Evolutionary conservation across 2,797 vertebrate species (phyloP).

Genomic region (Cyclopterus lumpus): DNA sequence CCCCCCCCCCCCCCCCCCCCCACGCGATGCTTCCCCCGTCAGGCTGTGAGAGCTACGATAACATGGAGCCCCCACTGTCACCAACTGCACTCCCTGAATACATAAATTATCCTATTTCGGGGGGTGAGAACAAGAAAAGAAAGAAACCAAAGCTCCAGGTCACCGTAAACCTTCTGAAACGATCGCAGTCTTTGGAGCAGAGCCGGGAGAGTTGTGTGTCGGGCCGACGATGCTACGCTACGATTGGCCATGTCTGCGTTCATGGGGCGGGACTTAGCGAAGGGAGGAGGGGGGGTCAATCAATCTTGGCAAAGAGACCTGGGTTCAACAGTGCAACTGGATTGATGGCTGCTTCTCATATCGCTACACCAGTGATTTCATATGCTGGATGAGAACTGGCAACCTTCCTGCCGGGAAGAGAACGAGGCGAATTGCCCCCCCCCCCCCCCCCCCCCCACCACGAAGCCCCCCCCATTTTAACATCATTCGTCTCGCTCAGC

Average conservation of each 20-base stretch:
- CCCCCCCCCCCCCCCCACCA: neutral
- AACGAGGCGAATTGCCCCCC: neutral
- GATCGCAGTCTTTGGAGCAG: no score
- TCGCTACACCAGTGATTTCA: neutral
- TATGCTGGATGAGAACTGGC: neutral
- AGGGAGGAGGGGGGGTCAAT: no score
- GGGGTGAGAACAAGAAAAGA: no score
- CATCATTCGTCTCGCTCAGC: neutral
- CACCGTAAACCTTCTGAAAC: no score
- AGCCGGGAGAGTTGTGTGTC: no score
- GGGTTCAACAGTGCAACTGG: slow-evolving; percentile 8
- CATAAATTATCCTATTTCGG: no score
- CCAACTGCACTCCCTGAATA: neutral
- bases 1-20: no score
- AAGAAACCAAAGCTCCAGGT: no score
- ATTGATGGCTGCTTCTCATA: neutral
- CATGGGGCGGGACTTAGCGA: neutral
- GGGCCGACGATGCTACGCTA: no score
- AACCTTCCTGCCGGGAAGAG: neutral
- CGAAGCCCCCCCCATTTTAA: neutral
- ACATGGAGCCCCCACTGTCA: neutral
- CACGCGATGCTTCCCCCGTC: no score
- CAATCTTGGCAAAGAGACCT: slow-evolving; percentile 9
- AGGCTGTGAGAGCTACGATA: no score
- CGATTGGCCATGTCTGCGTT: neutral